A percentile compares a stretch with the other conserved stretches of the same genome.
Evolutionary conservation across 1,140 invertebrate species (phyloP).

Genomic region (Agraylea sexmaculata): DNA sequence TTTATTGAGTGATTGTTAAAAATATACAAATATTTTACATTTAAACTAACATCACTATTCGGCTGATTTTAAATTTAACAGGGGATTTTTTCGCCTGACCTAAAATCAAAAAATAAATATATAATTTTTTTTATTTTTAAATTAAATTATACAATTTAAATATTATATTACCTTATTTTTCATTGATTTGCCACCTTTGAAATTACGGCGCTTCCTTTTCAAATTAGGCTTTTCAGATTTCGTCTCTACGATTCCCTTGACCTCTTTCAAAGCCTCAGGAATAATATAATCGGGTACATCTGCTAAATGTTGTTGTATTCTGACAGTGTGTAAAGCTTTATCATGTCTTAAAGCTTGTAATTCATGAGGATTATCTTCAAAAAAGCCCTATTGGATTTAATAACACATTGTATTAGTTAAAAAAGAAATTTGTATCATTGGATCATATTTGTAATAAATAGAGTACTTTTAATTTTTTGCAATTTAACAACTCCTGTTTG

Average conservation of each 20-base stretch:
- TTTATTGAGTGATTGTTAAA: no score
- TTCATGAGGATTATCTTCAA: constrained; percentile 90
- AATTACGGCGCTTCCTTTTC: constrained; percentile 26
- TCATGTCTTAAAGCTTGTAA: constrained; percentile 82
- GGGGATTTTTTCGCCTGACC: constrained; percentile 33
- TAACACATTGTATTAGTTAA: constrained; percentile 5
- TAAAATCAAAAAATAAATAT: constrained; percentile 21
- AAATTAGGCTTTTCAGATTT: constrained; percentile 22
- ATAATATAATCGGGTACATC: constrained; percentile 93
- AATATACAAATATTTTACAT: no score
- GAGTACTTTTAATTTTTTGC: constrained; percentile 76
- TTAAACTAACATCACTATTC: no score
- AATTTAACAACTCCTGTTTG: constrained; percentile 85
- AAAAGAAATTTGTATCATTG: constrained; percentile 2
- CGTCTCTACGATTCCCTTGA: constrained; percentile 37
- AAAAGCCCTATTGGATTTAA: constrained; percentile 56
- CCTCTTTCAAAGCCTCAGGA: constrained; percentile 57
- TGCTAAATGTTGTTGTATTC: constrained; percentile 71
- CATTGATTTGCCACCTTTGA: constrained; percentile 29
- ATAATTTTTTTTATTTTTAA: constrained; percentile 5
- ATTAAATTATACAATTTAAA: not conserved
- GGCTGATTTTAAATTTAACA: constrained; percentile 29
- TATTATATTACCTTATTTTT: constrained; percentile 31
- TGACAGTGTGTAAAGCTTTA: constrained; percentile 78
- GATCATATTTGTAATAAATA: constrained; percentile 5